These are phyloP conservation scores for Mobula birostris DNA, from an alignment of 2,113 vertebrate genomes.

Conservation along the genomic window DNA sequence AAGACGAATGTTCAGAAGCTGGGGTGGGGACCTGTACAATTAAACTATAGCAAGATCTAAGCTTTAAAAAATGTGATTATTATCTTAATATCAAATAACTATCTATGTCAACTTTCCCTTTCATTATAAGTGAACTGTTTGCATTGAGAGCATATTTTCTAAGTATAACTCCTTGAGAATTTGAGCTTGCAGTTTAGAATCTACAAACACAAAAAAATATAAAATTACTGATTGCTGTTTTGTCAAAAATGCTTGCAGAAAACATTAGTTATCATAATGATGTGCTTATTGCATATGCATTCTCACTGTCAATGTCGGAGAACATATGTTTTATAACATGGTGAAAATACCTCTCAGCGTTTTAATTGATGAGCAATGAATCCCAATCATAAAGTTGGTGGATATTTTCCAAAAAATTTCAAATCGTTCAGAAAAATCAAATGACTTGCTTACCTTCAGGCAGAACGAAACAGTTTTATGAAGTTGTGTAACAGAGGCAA, in stretches of 20 bases:
- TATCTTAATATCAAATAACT: background rate
- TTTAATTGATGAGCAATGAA: background rate
- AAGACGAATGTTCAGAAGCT: too few species aligned
- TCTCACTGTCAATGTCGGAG: background rate
- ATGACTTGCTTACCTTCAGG: background rate
- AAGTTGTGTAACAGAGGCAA: background rate
- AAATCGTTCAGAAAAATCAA: background rate
- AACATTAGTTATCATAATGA: background rate
- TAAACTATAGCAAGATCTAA: background rate
- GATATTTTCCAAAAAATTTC: background rate
- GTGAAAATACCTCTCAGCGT: background rate
- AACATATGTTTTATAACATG: background rate
- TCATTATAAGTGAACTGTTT: background rate
- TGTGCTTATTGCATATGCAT: too few species aligned
- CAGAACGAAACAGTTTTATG: background rate
- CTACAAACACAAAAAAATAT: background rate
- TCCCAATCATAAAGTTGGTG: background rate
- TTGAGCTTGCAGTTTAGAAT: background rate
- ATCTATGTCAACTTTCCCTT: background rate
- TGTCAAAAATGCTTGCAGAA: background rate
- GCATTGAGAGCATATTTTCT: background rate
- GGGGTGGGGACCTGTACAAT: too few species aligned
- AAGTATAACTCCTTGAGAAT: background rate
- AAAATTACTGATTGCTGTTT: background rate
- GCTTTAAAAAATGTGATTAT: background rate